Evolutionary conservation across 2,888 invertebrate species (phyloP).

Genomic region (Biston betularia): DNA sequence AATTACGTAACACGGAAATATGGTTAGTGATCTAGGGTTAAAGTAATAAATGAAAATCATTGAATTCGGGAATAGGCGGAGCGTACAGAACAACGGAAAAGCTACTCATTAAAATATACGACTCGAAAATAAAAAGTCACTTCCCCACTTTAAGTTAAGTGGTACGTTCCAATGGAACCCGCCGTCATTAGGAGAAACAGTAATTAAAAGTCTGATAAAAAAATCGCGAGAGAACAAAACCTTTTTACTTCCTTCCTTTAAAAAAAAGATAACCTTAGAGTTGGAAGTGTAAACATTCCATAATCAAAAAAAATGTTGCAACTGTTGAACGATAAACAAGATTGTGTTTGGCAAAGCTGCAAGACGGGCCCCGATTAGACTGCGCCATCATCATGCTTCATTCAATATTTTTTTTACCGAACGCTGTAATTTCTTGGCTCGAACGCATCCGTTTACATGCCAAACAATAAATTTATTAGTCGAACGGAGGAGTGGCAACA

Average conservation of each 20-base stretch:
- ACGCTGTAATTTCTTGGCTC: conserved; percentile 86
- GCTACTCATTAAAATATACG: conserved; percentile 48
- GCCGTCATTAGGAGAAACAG: conserved; percentile 78
- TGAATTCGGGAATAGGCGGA: conserved; percentile 5
- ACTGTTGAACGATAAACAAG: conserved; percentile 76
- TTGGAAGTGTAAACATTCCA: conserved; percentile 51
- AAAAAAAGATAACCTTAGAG: conserved; percentile 23
- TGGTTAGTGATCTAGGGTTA: too few relatives aligned
- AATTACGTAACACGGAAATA: too few relatives aligned
- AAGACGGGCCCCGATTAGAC: conserved; percentile 74
- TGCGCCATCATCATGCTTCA: conserved; percentile 82
- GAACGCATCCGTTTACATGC: conserved; percentile 86
- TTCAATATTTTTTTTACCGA: conserved; percentile 85
- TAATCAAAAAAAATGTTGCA: conserved; percentile 67
- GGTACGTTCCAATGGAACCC: conserved; percentile 72
- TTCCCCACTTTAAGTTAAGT: conserved; percentile 73
- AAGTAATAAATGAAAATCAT: conserved; percentile 21
- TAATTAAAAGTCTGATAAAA: conserved; percentile 81
- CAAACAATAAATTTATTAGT: conserved; percentile 86
- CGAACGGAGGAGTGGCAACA: conserved; percentile 84
- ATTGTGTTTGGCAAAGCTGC: conserved; percentile 78
- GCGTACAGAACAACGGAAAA: conserved; percentile 51
- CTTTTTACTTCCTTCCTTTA: conserved; percentile 27
- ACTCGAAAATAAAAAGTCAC: conserved; percentile 72
- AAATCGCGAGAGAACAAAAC: conserved; percentile 65